Base-by-base conservation (phyloP, 92 coral and sea anemone species). In the Phymanthus crucifer region DNA sequence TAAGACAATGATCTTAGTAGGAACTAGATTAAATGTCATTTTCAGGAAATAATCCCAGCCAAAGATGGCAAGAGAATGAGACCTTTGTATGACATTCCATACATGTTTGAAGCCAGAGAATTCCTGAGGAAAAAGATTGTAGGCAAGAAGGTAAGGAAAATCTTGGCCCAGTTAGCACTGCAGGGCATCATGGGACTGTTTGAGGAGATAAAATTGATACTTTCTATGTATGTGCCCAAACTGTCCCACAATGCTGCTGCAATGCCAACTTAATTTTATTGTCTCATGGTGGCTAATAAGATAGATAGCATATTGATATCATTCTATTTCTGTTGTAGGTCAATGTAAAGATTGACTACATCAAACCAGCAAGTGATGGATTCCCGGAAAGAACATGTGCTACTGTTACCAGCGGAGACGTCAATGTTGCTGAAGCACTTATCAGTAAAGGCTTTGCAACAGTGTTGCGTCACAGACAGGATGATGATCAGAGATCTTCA, bases 91-190 rank as follows among this genome's bases (percentile, higher is more conserved):
- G 99, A 95, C 52, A 70, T 95, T 33, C 99, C 96, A 34, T 95
- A 90, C 91, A 95, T 95, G 99, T 95, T 93, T 85, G 99, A 95
- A 85, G 99, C 99, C 32, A 85, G 99, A 84, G 99, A 95, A 87
- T 95, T 95, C 52, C 84, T 93, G 67, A 90, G 98, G 61, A 95
- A 95, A 79, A 95, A 95, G 80, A 83, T 95, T 72, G 72, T 95
- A 48, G 99, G 99, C 78, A 95, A 95, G 78, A 93, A 93, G 91
- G 98, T 94, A 82, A 26, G 66, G 24, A 19, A 50, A 14, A 11
- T 6, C 23, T 50, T n/a, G n/a, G n/a, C n/a, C n/a, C n/a, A n/a
- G n/a, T n/a, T n/a, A n/a, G n/a, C n/a, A n/a, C n/a, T n/a, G n/a
- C n/a, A n/a, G n/a, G n/a, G n/a, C n/a, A n/a, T n/a, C n/a, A n/a